These are phyloP conservation scores for Cheilosia impressa DNA, from an alignment of 2,888 invertebrate genomes.

Conservation along the genomic window DNA sequence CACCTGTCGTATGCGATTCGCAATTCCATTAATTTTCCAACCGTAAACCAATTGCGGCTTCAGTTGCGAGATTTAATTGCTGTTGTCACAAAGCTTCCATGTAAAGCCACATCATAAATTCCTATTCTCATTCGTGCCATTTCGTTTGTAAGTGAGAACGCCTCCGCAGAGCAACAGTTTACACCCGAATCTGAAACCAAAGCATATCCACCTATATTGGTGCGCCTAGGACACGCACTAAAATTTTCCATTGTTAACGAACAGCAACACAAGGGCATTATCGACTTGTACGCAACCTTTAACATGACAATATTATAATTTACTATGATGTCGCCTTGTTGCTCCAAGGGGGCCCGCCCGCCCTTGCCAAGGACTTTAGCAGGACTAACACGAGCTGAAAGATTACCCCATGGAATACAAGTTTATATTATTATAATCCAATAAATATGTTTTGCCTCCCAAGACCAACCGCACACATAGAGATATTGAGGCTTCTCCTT, in stretches of 20 bases:
- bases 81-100: background rate
- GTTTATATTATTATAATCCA: conserved; percentile 74
- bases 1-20: background rate
- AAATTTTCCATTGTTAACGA: conserved; percentile 14
- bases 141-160: conserved; percentile 11
- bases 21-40: background rate
- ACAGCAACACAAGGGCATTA: conserved; percentile 59
- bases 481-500: conserved; percentile 11
- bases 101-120: background rate
- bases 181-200: conserved; percentile 15
- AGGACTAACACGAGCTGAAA: conserved; percentile 44
- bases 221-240: conserved; percentile 34
- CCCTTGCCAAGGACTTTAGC: background rate
- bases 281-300: conserved; percentile 64
- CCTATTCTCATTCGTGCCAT: background rate
- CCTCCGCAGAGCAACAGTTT: conserved; percentile 61
- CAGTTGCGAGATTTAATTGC: conserved; percentile 1
- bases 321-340: conserved; percentile 44
- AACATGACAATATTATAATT: conserved; percentile 70
- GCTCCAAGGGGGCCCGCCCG: background rate
- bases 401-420: conserved; percentile 69
- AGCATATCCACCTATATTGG: conserved; percentile 14
- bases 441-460: conserved; percentile 64
- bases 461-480: conserved; percentile 9
- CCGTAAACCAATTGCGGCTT: background rate